Conservation (phyloP, 2,113 vertebrate genomes). For the Centropristis striata region DNA sequence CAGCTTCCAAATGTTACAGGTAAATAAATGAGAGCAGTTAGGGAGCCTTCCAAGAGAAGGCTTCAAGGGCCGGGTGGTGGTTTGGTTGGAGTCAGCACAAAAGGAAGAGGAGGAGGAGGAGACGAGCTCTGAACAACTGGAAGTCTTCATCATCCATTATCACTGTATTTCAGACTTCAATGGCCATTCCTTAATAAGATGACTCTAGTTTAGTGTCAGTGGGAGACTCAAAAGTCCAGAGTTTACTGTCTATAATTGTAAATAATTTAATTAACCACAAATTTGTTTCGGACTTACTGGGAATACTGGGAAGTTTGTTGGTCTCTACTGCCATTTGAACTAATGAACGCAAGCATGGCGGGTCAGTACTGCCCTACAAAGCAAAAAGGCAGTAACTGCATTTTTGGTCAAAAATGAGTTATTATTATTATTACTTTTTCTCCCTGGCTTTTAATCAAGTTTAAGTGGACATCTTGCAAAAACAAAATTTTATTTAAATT, state of each 20-base stretch:
- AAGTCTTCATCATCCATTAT: too few relatives aligned
- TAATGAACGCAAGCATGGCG: too few relatives aligned
- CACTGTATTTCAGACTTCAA: too few relatives aligned
- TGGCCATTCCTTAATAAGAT: too few relatives aligned
- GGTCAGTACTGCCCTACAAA: too few relatives aligned
- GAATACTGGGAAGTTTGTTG: not conserved
- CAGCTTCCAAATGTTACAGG: conserved; percentile 27
- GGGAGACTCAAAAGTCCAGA: not conserved
- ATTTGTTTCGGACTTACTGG: not conserved
- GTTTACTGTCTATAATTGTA: not conserved
- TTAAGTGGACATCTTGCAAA: too few relatives aligned
- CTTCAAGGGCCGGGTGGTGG: not conserved
- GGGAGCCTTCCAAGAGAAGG: conserved; percentile 7
- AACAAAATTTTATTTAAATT: too few relatives aligned
- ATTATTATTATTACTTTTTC: too few relatives aligned
- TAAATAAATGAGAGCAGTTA: conserved; percentile 49
- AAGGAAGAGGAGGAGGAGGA: conserved; percentile 8
- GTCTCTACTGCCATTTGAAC: not conserved
- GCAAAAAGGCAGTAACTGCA: too few relatives aligned
- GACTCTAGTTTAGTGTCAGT: too few relatives aligned
- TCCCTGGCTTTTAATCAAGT: too few relatives aligned
- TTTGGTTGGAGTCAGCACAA: not conserved
- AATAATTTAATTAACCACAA: not conserved
- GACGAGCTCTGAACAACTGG: not conserved
- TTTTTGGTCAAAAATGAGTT: too few relatives aligned